Conservation (phyloP, 2,113 vertebrate genomes). For the Axis porcinus region DNA sequence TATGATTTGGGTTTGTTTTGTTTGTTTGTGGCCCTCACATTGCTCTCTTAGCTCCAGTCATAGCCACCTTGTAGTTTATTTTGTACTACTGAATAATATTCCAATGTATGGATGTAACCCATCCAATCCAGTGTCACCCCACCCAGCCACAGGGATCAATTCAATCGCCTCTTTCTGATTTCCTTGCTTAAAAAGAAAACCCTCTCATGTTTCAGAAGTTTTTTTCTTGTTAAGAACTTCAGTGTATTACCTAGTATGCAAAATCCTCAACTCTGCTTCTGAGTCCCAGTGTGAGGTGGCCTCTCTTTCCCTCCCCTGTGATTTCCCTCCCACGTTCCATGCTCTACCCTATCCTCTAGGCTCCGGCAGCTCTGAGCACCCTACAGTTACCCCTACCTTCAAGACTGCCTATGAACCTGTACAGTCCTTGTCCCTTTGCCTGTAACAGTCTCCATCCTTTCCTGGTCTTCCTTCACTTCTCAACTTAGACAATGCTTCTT, state of each 20-base stretch:
- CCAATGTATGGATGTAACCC: neutral
- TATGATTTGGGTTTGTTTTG: neutral
- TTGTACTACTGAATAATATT: neutral
- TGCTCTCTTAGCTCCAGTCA: neutral
- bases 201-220: neutral
- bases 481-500: neutral
- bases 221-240: neutral
- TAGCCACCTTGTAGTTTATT: neutral
- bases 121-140: neutral
- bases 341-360: neutral
- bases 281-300: neutral
- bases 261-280: neutral
- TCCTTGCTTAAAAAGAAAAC: neutral
- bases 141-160: neutral
- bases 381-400: neutral
- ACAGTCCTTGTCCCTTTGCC: neutral
- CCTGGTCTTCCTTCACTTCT: neutral
- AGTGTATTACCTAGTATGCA: neutral
- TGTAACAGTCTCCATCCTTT: neutral
- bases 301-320: neutral
- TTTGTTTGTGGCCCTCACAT: neutral
- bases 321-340: neutral
- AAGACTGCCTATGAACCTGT: neutral
- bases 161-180: neutral
- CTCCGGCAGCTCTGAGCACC: neutral